Evolutionary conservation across 2,797 vertebrate species (phyloP), one percentile per base, ranked within the genome.

Genomic region (Craterocephalus amniculus): DNA sequence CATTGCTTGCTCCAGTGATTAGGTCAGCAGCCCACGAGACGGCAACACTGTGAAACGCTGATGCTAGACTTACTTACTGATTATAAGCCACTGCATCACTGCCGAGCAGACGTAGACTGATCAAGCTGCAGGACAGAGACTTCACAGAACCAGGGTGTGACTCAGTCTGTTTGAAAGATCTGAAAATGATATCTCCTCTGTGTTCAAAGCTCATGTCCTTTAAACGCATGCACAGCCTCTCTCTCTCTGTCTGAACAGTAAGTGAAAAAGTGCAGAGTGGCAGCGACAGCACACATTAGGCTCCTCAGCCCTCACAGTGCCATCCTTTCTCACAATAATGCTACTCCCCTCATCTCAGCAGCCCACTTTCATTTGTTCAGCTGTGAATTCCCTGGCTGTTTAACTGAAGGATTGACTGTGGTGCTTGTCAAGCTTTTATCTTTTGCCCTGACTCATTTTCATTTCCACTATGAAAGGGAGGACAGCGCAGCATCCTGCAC

Each of bases 391-490:
- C 89, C 76, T 72, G 80, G 87, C 89, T 87, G 87, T 94, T 94
- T 91, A 93, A 92, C 88, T 91, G 85, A 93, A 87, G 73, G 86
- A 93, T 91, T 85, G 88, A 88, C 88, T 87, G 80, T 69, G 72
- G 77, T 83, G 81, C 88, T 88, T 92, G 90, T 92, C 86, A 80
- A 79, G 84, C 90, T 90, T 91, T 90, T 92, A 93, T 93, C 92
- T 92, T 86, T 90, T 80, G 73, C 80, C 83, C 88, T 91, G 89
- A 92, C 91, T 94, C 90, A 93, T 92, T 92, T 92, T 90, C 87
- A 88, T 91, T 84, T 85, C 81, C 78, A 67, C 79, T 70, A 75
- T 85, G 87, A 90, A 86, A 78, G 80, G 76, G 84, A 78, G 85
- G 80, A 81, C 67, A 58, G 78, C 85, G 82, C 63, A 0, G 70